phyloP scores from a whole-genome alignment of 1,140 invertebrate species.

The Neomicropteryx cornuta region DNA sequence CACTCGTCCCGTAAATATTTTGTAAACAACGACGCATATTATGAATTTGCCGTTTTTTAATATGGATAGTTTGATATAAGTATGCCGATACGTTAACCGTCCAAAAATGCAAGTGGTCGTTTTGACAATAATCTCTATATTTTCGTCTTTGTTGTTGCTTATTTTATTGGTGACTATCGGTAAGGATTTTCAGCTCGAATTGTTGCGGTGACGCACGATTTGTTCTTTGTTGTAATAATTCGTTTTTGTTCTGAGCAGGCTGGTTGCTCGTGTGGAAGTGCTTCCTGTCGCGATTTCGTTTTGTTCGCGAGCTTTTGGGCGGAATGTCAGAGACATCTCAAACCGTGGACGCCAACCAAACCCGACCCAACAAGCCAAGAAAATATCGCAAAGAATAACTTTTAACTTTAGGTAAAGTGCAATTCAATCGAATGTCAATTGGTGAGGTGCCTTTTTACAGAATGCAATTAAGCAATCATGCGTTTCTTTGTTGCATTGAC shows the following conservation, averaged over 20 bases:
- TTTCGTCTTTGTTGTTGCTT: constrained; percentile 10
- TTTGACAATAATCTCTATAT: constrained; percentile 8
- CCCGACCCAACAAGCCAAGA: constrained; percentile 38
- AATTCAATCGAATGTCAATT: no score
- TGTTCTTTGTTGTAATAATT: constrained; percentile 26
- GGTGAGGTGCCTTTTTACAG: no score
- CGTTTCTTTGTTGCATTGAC: no score
- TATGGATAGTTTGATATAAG: constrained; percentile 7
- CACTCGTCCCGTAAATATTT: no score
- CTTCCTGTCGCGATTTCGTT: constrained; percentile 74
- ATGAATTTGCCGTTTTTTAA: constrained; percentile 7
- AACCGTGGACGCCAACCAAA: constrained; percentile 38
- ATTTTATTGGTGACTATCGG: constrained; percentile 11
- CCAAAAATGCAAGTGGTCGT: constrained; percentile 12
- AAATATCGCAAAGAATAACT: constrained; percentile 50
- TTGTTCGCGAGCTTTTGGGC: constrained; percentile 74
- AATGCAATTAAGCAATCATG: no score
- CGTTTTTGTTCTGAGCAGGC: constrained; percentile 43
- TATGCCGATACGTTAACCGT: no score
- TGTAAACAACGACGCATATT: no score
- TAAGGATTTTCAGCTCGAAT: no score
- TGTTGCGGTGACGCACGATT: no score
- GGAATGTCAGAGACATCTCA: constrained; percentile 48
- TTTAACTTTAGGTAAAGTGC: background rate
- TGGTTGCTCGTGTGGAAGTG: constrained; percentile 88